Evolutionary conservation across 2,888 invertebrate species (phyloP), one percentile per base, ranked within the genome.

Genomic region (Unio delphinus): DNA sequence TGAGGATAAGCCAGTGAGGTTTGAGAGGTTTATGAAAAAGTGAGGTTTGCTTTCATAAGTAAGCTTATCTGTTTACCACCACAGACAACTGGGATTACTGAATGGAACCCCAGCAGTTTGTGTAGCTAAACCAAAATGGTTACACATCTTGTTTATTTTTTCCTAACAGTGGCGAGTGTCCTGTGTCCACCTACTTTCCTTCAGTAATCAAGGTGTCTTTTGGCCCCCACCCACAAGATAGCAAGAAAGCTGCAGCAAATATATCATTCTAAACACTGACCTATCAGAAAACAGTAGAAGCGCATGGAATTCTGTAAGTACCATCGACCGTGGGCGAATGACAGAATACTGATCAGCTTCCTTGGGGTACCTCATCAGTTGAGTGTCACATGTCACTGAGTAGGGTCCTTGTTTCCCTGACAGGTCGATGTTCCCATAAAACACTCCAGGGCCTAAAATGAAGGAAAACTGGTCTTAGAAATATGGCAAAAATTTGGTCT

Each of bases 281-380:
- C 94, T 93, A 89, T 96, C 95, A 0, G 93, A 91, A 89, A 95
- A 97, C 79, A 97, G 93, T 18, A 97, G 91, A 3, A 98, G 90
- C 0, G 94, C 94, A 90, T 98, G 98, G 90, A 96, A 98, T 89
- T 97, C 95, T 0, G 97, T 97, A 66, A 97, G 91, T 3, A 95
- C 94, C 85, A 97, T 94, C 0, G 94, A 93, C 58, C 95, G 91
- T 0, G 96, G 91, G 30, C 82, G 76, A 34, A 79, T 75, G 5
- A 65, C 69, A 3, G 74, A 61, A 54, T 80, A 79, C 18, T 87
- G 84, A n/a, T 83, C 83, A 3, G 75, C 76, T 30, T 87, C 87
- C 61, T 78, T 75, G 5, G 86, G 86, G 71, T 88, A 88, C 73
- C 76, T 72, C 72, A 87, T 85, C 18, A 89, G 83, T 71, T 84